Base-by-base conservation (phyloP, 2,888 invertebrate species). In the Drosophila picticornis region DNA sequence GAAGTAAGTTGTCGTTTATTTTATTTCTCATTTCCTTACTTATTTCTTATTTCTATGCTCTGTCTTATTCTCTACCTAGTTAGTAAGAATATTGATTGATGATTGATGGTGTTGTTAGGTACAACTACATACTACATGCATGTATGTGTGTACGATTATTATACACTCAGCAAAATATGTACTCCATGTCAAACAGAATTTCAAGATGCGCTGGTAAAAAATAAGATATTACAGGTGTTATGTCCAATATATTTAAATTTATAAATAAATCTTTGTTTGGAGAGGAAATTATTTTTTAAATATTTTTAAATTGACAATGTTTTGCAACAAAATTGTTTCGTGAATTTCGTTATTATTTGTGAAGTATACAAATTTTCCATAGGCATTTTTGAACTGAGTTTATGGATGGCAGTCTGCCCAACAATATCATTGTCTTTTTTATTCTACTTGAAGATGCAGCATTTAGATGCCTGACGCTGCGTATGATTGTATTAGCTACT, bases 401-500 rank as follows among this genome's bases (percentile, higher is more conserved):
- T 16, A 19, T 36, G 2, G 36, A 36, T 36, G 6, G 19, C 19
- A 36, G 7, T 19, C 36, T 36, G 36, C 6, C 16, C 19, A 19
- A 19, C 19, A 36, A 36, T 16, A 34, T 34, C 34, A 34, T 34
- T 34, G 34, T 16, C 13, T 13, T 5, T 31, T 34, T 34, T 16
- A 34, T 19, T 1, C 2, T 19, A 19, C 19, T 38, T 6, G n/a
- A 48, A n/a, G 22, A 7, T 11, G 13, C 25, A 40, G 7, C 22
- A 27, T 56, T 69, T 13, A 31, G 32, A 50, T 66, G 68, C 64
- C 50, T 64, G 70, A 66, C 59, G 61, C 69, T 46, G 64, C 38
- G n/a, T 31, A 60, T 65, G 73, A 84, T 84, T 75, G 76, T 76
- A 75, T 84, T 84, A 75, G 77, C 32, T 38, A 46, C 16, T 4